Percentiles rank a stretch among this genome's conserved stretches.
Evolutionary conservation across 2,113 vertebrate genomes (phyloP).

Genomic region (Lichenostomus cassidix): DNA sequence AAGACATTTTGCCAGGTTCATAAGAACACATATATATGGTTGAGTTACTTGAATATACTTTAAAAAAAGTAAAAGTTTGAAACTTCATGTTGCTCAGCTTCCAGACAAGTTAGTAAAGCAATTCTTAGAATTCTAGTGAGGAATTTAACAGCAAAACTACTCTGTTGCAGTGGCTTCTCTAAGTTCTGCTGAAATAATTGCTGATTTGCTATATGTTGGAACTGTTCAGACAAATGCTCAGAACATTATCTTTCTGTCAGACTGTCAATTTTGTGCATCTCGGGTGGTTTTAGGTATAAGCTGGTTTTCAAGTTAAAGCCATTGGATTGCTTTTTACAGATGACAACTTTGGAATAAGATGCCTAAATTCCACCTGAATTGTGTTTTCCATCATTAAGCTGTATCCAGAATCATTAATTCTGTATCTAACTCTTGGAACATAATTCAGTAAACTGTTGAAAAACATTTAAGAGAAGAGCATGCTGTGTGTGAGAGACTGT

Average conservation of each 20-base stretch:
- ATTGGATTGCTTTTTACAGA: neutral
- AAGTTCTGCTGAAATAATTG: neutral
- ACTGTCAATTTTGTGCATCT: neutral
- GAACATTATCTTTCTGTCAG: neutral
- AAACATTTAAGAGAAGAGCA: neutral
- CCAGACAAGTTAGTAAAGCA: neutral
- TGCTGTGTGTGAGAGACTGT: neutral
- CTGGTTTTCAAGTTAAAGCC: neutral
- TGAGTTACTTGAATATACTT: neutral
- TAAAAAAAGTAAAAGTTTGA: neutral
- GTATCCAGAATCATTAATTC: neutral
- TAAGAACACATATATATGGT: neutral
- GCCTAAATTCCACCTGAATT: neutral
- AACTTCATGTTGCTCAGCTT: neutral
- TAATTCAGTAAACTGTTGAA: neutral
- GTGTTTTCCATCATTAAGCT: neutral
- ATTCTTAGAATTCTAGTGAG: neutral
- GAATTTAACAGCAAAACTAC: neutral
- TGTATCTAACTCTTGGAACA: neutral
- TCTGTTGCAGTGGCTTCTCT: neutral
- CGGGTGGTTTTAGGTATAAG: neutral
- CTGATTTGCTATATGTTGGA: neutral
- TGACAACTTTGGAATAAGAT: neutral
- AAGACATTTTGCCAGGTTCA: neutral
- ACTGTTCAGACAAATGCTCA: neutral